Base-by-base conservation (phyloP, 2,113 vertebrate genomes). In the Boulengeromyrus knoepffleri region DNA sequence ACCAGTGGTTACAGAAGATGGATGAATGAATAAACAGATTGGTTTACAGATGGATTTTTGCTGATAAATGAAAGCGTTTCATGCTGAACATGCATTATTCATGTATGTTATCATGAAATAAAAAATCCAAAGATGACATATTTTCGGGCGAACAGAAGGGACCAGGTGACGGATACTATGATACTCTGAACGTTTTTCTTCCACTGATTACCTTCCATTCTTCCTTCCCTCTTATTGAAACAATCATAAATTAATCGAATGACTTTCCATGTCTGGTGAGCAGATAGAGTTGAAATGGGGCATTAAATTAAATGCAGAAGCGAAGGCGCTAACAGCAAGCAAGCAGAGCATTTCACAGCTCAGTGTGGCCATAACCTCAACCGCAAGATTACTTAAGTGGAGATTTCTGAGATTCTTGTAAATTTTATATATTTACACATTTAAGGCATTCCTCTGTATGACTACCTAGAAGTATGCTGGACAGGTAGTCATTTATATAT, bases 271-370 rank as follows among this genome's bases (percentile, higher is more conserved):
- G 80, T 90, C 50, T 89, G 74, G 50, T 42, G 66, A 74, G 74
- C n/a, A 91, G 80, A 77, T 19, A 50, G 31, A 42, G 85, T 90
- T 56, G 62, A 91, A 91, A 90, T 62, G 77, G 88, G 88, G 66
- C 88, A 84, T 91, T 91, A 91, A 88, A 91, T 91, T 89, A 90
- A 92, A 80, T 45, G 84, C 24, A 50, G 46, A 50, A 53, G 49
- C 50, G 7, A 47, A 87, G 31, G 7, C 0, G 15, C 15, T 87
- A 36, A 9, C 27, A 13, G 8, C 13, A 10, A 12, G 49, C 21
- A 87, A 36, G 9, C 49, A 36, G 3, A 2, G 31, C 36, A 42
- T 39, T 36, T 27, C 24, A 27, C 8, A 86, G 47, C 84, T n/a
- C 45, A 49, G 45, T 12, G 49, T 86, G 10, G 31, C 3, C 45